These are phyloP conservation scores for Heliothis peltigera DNA, from an alignment of 2,888 invertebrate species.

Conservation along the genomic window DNA sequence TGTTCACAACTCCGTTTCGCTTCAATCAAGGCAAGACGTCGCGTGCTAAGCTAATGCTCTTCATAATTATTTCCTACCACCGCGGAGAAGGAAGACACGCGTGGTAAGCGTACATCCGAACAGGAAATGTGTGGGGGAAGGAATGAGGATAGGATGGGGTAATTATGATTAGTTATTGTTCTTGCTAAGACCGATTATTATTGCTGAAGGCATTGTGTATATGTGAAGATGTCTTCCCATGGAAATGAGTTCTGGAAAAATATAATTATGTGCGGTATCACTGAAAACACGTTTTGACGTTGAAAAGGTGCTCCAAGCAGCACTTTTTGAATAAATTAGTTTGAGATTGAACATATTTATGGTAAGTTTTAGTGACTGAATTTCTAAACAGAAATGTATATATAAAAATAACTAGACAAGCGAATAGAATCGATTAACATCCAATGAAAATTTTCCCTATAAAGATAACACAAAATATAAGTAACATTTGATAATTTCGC, in stretches of 20 bases:
- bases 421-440: no score
- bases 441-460: neutral
- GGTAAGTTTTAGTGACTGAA: no score
- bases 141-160: neutral
- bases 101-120: slow-evolving; percentile 40
- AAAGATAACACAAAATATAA: neutral
- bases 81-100: slow-evolving; percentile 14
- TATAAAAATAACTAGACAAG: no score
- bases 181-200: neutral
- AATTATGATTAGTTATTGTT: neutral
- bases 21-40: neutral
- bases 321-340: no score
- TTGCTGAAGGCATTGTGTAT: no score
- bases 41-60: slow-evolving; percentile 26
- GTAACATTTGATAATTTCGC: slow-evolving; percentile 17
- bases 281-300: no score
- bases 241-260: no score
- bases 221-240: neutral
- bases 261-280: no score
- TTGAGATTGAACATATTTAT: no score
- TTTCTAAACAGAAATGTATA: no score
- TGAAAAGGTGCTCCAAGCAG: no score
- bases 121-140: slow-evolving; percentile 15
- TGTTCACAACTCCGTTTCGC: neutral
- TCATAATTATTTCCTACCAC: slow-evolving; percentile 32